phyloP scores from a whole-genome alignment of 2,113 vertebrate genomes.

The Turnix velox region DNA sequence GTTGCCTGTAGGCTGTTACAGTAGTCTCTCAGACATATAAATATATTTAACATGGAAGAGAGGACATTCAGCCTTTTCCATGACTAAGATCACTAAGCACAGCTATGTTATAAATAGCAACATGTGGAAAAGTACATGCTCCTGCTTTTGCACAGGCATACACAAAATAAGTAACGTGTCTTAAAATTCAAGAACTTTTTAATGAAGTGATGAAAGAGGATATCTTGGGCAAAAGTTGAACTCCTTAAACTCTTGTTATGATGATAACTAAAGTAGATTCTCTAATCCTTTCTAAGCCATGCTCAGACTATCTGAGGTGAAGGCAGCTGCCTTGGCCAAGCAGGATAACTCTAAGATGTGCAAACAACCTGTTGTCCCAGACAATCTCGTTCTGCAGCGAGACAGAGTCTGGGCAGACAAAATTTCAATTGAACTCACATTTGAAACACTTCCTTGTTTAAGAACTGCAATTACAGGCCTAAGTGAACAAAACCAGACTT shows the following conservation, averaged over 20 bases:
- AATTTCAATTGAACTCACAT: background rate
- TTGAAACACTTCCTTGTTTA: background rate
- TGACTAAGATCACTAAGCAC: background rate
- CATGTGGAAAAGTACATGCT: background rate
- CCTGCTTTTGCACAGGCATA: background rate
- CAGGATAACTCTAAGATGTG: background rate
- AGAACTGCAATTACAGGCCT: background rate
- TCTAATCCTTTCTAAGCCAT: background rate
- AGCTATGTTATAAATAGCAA: background rate
- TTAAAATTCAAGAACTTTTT: background rate
- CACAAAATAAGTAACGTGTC: background rate
- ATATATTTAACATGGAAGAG: background rate
- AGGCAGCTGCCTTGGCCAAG: background rate
- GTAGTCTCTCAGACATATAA: background rate
- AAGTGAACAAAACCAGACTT: background rate
- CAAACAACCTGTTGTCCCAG: background rate
- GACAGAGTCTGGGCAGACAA: background rate
- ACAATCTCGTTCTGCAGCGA: background rate
- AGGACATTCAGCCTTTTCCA: background rate
- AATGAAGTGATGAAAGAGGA: background rate
- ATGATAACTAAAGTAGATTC: background rate
- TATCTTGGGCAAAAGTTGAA: background rate
- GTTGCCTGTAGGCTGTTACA: background rate
- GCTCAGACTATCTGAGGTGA: background rate
- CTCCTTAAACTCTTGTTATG: background rate